A percentile compares a stretch with the other conserved stretches of the same genome.
Conservation (phyloP, 2,113 vertebrate genomes). For the Rhinolophus ferrumequinum region DNA sequence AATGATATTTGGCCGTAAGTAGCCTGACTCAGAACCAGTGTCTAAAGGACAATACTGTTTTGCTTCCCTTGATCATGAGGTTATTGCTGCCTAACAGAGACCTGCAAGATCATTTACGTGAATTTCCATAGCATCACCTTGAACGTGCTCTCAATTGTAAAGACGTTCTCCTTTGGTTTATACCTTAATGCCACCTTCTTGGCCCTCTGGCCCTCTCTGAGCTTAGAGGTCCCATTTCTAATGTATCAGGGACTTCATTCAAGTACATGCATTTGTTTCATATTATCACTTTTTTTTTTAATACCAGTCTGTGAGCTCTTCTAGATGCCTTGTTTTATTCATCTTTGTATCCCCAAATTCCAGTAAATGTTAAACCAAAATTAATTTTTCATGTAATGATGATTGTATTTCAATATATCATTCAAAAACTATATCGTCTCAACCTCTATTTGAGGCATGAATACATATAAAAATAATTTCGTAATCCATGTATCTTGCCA, state of each 20-base stretch:
- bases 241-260: not conserved
- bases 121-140: not conserved
- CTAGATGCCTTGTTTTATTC: not conserved
- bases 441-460: not conserved
- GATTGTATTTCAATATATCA: not conserved
- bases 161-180: not conserved
- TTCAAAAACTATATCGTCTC: not conserved
- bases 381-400: not conserved
- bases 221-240: not conserved
- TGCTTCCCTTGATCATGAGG: not conserved
- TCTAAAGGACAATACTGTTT: not conserved
- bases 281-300: not conserved
- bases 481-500: not conserved
- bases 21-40: not conserved
- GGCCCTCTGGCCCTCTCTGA: not conserved
- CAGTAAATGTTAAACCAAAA: not conserved
- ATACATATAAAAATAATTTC: not conserved
- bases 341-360: not conserved
- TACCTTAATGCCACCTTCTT: not conserved
- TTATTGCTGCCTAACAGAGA: rapidly evolving
- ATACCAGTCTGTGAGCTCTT: not conserved
- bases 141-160: rapidly evolving
- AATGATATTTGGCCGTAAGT: not conserved
- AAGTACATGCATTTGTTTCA: not conserved
- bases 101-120: rapidly evolving